Base-by-base conservation (phyloP, 2,113 vertebrate species). In the Leucoraja erinaceus region DNA sequence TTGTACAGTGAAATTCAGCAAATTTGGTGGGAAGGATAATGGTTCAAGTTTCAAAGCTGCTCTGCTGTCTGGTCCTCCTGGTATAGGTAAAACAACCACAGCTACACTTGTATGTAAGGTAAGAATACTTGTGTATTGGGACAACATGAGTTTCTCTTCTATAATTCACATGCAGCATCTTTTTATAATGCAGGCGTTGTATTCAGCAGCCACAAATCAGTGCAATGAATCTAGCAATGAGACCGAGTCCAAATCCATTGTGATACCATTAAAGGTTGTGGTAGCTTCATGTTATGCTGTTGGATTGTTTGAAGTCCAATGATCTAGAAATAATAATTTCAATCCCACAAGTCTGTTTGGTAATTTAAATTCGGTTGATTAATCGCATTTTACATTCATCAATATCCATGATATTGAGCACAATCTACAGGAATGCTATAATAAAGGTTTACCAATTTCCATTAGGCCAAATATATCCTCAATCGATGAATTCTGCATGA, bases 1-100 rank as follows among this genome's bases (percentile, higher is more conserved):
- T 91, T 91, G 31, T 93, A 5, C 88, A 94, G 96, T 94, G 20
- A 97, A 96, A 93, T 95, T 96, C 79, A 95, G 94, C 91, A 99
- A 98, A 95, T 96, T 95, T 93, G 97, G 97, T 33, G 95, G 96
- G 86, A 99, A 96, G 95, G 98, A 99, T 2, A 97, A 99, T 74
- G 97, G 98, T 4, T 95, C 97, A 59, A 94, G 95, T 93, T 97
- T 96, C 94, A 99, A 98, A 96, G 99, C 98, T 12, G 98, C 98
- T 0, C 94, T 99, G 93, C 97, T 99, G 25, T 99, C 98, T n/a
- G 99, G 99, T 91, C 98, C 98, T 1, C 99, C 98, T 0, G 99
- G 99, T 25, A 97, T 99, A 93, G 99, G 99, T 91, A 99, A 99
- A 96, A 99, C 99, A 18, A 99, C 99, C 81, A 99, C 99, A 1